Percentiles rank a stretch among this genome's conserved stretches.
Conservation (phyloP, 2,113 vertebrate genomes). For the Cephalopholis sonnerati region DNA sequence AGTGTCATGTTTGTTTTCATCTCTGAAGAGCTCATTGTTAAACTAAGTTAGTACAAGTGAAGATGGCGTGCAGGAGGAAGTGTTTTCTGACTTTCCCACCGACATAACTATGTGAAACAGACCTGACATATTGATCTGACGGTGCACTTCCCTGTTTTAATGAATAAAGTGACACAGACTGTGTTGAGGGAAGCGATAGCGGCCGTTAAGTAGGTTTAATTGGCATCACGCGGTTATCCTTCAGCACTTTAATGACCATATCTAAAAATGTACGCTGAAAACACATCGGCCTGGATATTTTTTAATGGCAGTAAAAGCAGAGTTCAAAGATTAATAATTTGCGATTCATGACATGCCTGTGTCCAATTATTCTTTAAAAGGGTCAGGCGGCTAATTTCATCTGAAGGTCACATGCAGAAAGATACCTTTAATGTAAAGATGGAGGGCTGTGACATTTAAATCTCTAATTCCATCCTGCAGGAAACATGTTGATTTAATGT, state of each 20-base stretch:
- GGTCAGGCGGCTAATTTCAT: conserved; percentile 38
- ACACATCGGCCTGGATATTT: conserved; percentile 53
- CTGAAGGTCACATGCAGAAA: conserved; percentile 54
- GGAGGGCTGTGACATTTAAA: conserved; percentile 35
- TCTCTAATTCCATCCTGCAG: not conserved
- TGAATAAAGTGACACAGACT: conserved; percentile 34
- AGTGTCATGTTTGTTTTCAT: not conserved
- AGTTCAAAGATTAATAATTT: conserved; percentile 76
- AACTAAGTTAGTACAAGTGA: no score
- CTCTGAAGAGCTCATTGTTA: not conserved
- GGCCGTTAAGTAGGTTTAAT: conserved; percentile 62
- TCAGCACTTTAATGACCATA: conserved; percentile 66
- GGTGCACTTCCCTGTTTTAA: conserved; percentile 19
- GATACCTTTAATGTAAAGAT: conserved; percentile 8
- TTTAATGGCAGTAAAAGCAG: conserved; percentile 67
- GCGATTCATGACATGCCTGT: conserved; percentile 49
- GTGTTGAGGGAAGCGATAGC: conserved; percentile 15
- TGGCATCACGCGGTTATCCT: conserved; percentile 67
- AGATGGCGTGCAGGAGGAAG: not conserved
- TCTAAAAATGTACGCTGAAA: conserved; percentile 66
- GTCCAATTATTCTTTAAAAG: conserved; percentile 74
- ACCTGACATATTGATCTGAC: conserved; percentile 1
- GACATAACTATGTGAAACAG: conserved; percentile 1
- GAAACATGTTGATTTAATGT: not conserved
- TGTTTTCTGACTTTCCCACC: not conserved